phyloP scores from a whole-genome alignment of 2,113 vertebrate species.

The Onychostruthus taczanowskii region DNA sequence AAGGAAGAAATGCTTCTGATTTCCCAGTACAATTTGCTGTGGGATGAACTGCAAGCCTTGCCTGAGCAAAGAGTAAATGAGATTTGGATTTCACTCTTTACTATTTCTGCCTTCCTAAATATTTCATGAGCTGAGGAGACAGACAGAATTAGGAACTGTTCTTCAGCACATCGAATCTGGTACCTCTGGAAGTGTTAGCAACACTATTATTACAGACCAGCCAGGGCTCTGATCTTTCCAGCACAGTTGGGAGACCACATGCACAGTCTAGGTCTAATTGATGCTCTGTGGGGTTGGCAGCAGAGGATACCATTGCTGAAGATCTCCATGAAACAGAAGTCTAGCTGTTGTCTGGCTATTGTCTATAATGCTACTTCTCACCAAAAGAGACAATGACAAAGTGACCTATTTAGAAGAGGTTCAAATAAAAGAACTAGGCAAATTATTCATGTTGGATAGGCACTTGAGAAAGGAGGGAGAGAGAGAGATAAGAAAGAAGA shows the following conservation, averaged over 20 bases:
- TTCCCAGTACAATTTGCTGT: not conserved
- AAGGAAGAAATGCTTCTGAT: slow-evolving; percentile 16
- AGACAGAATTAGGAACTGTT: not conserved
- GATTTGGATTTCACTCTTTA: not conserved
- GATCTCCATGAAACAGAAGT: not conserved
- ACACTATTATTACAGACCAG: not conserved
- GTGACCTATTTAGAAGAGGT: not conserved
- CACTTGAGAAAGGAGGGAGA: not conserved
- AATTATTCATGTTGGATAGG: not conserved
- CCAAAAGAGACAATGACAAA: not conserved
- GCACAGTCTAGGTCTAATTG: not conserved
- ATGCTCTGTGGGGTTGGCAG: not conserved
- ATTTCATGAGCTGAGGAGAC: not conserved
- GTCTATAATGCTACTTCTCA: not conserved
- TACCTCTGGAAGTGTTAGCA: not conserved
- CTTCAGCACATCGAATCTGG: not conserved
- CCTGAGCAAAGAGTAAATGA: not conserved
- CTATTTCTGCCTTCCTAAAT: slow-evolving; percentile 11
- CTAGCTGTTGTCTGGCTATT: not conserved
- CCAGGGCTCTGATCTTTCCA: not conserved
- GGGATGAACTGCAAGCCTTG: not conserved
- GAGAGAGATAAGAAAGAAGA: not conserved
- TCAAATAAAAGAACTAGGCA: not conserved
- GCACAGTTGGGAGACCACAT: not conserved
- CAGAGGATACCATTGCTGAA: not conserved